Base-by-base conservation (phyloP, 2,797 vertebrate species). In the Parauchenoglanis ngamensis region DNA sequence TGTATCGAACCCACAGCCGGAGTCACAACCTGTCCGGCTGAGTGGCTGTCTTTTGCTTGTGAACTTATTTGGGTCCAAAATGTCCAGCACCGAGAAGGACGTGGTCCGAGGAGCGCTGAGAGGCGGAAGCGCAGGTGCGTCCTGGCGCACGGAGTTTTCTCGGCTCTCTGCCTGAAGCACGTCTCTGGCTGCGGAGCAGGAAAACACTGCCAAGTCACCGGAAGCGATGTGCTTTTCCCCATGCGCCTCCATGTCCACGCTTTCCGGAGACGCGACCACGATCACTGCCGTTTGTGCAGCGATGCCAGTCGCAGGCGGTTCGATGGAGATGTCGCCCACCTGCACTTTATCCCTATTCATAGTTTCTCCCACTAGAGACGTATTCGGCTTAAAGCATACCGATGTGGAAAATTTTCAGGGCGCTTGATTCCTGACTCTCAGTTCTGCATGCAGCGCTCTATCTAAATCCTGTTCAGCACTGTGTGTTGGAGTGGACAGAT, bases 11-110 rank as follows among this genome's bases (percentile, higher is more conserved):
- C 90, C 87, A 85, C 81, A 83, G 63, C 81, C 81, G n/a, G 91
- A 93, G 63, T 94, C 93, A 77, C 86, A 88, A 65, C 88, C 94
- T 94, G 94, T 95, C 95, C 92, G 87, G 52, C 90, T 92, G 86
- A 95, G 92, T 87, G 95, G 91, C 87, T 94, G 95, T 67, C 94
- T 92, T 28, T 95, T 96, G 95, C 98, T 98, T 85, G 98, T 99
- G 95, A 99, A 99, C 94, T 99, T 99, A 95, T 99, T 99, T 86
- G 98, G 98, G 91, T 99, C 98, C 95, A 99, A 93, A 92, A 99
- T 99, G 96, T 99, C 98, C 94, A 99, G 94, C 65, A 99, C 98
- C 1, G 98, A 99, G 94, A 99, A 99, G 7, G 98, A 97, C 46
- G 98, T 99, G 94, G 97, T 98, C 92, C 98, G 96, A 93, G 98